These are phyloP conservation scores for Urocynchramus pylzowi DNA, from an alignment of 2,113 vertebrate genomes.

Conservation along the genomic window DNA sequence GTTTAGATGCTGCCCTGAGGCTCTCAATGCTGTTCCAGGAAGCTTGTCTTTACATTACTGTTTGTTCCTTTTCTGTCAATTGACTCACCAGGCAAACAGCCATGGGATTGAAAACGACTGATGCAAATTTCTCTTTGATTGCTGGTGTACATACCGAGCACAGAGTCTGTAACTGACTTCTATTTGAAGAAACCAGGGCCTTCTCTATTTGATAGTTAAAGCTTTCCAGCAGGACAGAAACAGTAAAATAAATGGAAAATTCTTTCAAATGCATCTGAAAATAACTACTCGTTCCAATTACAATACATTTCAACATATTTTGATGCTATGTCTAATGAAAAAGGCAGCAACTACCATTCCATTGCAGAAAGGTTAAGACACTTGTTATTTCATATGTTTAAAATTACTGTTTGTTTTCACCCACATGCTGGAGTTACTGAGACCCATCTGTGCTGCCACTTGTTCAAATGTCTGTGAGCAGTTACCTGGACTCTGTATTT, in stretches of 20 bases:
- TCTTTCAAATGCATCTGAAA: background rate
- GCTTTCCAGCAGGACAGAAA: background rate
- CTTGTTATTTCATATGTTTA: background rate
- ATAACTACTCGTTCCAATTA: background rate
- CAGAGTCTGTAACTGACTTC: background rate
- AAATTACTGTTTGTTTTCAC: background rate
- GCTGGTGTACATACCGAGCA: background rate
- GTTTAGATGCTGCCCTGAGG: background rate
- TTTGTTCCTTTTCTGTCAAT: background rate
- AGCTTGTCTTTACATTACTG: background rate
- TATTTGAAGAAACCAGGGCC: background rate
- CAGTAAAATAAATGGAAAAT: background rate
- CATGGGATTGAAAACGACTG: background rate
- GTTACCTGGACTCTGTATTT: constrained; percentile 73
- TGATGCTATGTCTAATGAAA: background rate
- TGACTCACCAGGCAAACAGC: background rate
- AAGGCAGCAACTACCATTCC: background rate
- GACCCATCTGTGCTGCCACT: background rate
- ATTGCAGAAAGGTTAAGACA: background rate
- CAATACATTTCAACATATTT: background rate
- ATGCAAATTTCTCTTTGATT: background rate
- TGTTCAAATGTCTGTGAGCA: background rate
- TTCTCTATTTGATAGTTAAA: background rate
- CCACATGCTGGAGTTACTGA: background rate
- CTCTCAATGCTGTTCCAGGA: background rate